Percentiles rank a stretch among this genome's conserved stretches.
These are phyloP conservation scores for Limnephilus marmoratus DNA, from an alignment of 2,888 invertebrate species.

Conservation along the genomic window DNA sequence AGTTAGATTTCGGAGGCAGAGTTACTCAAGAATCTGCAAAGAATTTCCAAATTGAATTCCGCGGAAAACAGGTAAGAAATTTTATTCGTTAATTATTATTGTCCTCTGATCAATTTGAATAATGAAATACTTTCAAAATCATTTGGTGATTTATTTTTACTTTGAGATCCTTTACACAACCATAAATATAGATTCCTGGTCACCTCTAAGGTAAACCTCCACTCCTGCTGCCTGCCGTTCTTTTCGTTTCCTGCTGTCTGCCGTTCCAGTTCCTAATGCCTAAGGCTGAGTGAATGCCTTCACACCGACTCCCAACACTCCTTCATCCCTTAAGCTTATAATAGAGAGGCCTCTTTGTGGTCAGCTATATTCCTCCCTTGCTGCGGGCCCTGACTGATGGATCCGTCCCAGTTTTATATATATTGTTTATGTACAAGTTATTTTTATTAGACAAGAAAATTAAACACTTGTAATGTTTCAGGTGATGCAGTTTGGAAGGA, in stretches of 20 bases:
- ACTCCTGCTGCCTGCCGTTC: too few species aligned
- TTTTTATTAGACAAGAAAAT: background rate
- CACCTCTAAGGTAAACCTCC: background rate
- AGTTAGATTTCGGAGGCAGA: slow-evolving; percentile 98
- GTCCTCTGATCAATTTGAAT: background rate
- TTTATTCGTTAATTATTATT: background rate
- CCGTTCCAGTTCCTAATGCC: background rate
- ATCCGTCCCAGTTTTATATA: background rate
- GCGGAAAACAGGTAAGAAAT: slow-evolving; percentile 90
- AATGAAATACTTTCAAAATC: background rate
- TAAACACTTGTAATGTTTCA: slow-evolving; percentile 71
- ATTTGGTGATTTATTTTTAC: background rate
- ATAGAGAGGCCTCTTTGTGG: background rate
- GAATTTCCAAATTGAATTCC: slow-evolving; percentile 99
- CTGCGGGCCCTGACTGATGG: background rate
- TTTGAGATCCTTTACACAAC: background rate
- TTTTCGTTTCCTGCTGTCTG: background rate
- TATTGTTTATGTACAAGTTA: background rate
- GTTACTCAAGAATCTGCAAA: slow-evolving; percentile 99
- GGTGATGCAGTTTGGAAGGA: slow-evolving; percentile 99
- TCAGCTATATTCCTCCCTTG: background rate
- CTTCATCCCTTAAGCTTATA: too few species aligned
- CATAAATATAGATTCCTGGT: background rate
- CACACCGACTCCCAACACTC: too few species aligned
- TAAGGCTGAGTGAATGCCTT: too few species aligned